phyloP scores from a whole-genome alignment of 2,113 vertebrate species.

The Chamaea fasciata region DNA sequence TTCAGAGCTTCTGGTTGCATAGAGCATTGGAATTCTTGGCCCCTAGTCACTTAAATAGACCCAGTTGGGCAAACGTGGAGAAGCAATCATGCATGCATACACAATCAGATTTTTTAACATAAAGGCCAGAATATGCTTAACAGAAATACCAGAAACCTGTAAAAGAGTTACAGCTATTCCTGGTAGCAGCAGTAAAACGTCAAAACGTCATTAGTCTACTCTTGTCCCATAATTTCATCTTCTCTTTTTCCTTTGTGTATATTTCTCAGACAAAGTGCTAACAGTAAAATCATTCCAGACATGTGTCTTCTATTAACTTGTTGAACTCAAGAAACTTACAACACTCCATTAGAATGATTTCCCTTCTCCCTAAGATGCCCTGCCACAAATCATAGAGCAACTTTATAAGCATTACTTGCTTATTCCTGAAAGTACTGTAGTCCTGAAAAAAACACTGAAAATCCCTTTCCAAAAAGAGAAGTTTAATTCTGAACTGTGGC shows the following conservation, averaged over 20 bases:
- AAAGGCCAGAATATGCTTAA: slow-evolving; percentile 8
- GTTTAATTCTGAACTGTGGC: slow-evolving; percentile 11
- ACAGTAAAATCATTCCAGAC: neutral
- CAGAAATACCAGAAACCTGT: slow-evolving; percentile 29
- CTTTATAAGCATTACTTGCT: neutral
- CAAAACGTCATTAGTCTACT: neutral
- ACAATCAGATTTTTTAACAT: neutral
- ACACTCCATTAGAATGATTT: slow-evolving; percentile 38
- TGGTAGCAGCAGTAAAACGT: slow-evolving; percentile 34
- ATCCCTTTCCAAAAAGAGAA: neutral
- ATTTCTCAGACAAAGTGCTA: slow-evolving; percentile 27
- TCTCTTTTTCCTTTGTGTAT: slow-evolving; percentile 32
- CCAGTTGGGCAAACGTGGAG: neutral
- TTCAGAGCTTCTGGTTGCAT: neutral
- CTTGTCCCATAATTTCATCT: slow-evolving; percentile 8
- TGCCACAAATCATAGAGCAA: slow-evolving; percentile 16
- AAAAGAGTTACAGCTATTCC: slow-evolving; percentile 42
- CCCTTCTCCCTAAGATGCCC: neutral
- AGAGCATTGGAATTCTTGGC: neutral
- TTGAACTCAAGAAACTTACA: slow-evolving; percentile 37
- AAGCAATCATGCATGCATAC: neutral
- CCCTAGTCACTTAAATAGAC: neutral
- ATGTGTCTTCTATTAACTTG: slow-evolving; percentile 43
- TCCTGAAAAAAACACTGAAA: neutral
- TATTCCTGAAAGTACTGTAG: neutral